A percentile compares a stretch with the other conserved stretches of the same genome.
Evolutionary conservation across 2,113 vertebrate species (phyloP).

Genomic region (Gambusia holbrooki): DNA sequence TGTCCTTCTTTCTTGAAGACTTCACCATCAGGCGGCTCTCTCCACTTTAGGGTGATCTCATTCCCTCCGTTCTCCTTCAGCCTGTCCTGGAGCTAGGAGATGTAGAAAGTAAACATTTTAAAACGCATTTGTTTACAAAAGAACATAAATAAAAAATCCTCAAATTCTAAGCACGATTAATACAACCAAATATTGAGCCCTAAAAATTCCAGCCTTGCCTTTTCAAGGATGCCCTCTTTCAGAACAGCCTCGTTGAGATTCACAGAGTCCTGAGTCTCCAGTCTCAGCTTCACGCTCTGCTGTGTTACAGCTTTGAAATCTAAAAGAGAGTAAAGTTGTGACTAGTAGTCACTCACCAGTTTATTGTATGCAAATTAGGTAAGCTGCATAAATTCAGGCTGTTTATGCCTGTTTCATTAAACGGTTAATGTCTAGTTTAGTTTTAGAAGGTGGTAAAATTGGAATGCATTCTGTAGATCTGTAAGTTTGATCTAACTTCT

Average conservation of each 20-base stretch:
- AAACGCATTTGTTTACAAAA: too few species aligned
- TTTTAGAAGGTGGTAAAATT: too few species aligned
- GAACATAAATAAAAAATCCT: too few species aligned
- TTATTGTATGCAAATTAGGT: too few species aligned
- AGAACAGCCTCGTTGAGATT: not conserved
- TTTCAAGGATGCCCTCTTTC: not conserved
- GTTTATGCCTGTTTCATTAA: too few species aligned
- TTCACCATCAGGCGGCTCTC: constrained; percentile 21
- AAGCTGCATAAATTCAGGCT: too few species aligned
- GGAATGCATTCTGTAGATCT: too few species aligned
- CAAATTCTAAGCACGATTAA: too few species aligned
- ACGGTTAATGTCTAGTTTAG: too few species aligned
- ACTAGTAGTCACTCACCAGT: too few species aligned
- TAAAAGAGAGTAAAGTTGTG: not conserved
- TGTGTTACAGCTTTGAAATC: not conserved
- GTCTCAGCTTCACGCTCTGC: not conserved
- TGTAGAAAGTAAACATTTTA: not conserved
- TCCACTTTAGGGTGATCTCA: constrained; percentile 19
- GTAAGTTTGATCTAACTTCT: too few species aligned
- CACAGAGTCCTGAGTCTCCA: not conserved
- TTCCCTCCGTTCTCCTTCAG: not conserved
- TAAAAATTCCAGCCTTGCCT: not conserved
- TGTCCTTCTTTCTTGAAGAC: constrained; percentile 31
- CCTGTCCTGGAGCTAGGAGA: not conserved
- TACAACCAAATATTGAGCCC: not conserved